These are phyloP conservation scores for Fukomys damarensis DNA, from an alignment of 2,113 vertebrate species.

Conservation along the genomic window DNA sequence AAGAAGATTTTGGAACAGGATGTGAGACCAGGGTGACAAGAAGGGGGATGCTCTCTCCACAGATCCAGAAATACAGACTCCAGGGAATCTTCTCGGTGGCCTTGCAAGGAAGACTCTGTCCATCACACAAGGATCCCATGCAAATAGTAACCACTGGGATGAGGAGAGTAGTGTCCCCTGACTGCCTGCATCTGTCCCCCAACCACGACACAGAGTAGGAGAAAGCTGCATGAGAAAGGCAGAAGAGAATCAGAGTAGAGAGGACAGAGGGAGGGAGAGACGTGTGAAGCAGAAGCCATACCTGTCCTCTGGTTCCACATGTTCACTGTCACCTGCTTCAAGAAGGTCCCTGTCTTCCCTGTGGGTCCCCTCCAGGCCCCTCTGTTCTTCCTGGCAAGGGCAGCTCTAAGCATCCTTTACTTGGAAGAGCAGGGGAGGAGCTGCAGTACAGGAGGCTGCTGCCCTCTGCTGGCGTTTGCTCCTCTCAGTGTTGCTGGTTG, in stretches of 20 bases:
- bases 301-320: background rate
- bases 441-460: background rate
- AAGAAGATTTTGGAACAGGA: no score
- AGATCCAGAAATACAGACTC: no score
- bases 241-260: background rate
- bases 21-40: no score
- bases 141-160: fast-evolving
- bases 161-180: background rate
- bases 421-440: background rate
- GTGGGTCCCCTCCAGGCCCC: background rate
- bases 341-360: background rate
- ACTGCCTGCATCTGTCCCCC: background rate
- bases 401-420: background rate
- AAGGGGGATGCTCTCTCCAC: no score
- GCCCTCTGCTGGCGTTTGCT: background rate
- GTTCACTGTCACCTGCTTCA: background rate
- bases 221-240: background rate
- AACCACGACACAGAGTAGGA: background rate
- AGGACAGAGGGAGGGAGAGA: background rate
- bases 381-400: no score
- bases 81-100: background rate
- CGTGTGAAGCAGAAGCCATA: background rate
- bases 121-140: background rate
- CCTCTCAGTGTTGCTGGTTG: background rate
- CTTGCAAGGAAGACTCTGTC: background rate